Evolutionary conservation across 2,888 invertebrate species (phyloP), one percentile per base, ranked within the genome.

Genomic region (Pristionchus exspectatus): DNA sequence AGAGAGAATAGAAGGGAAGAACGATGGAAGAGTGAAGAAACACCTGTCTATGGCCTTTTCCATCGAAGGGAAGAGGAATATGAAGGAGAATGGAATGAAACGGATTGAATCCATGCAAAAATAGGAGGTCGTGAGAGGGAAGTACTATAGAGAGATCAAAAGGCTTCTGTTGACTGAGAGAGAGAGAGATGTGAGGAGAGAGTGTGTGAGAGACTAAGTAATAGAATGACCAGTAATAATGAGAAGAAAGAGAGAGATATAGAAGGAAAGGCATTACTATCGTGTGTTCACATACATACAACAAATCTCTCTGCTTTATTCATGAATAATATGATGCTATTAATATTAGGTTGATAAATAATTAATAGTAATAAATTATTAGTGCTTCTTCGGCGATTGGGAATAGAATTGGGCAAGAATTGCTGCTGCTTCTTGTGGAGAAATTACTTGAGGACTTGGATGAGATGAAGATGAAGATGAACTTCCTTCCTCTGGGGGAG

Each of bases 341-440:
- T 44, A 72, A 77, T 77, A 77, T 77, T 77, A 77, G 77, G 44
- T 44, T 54, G 83, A 54, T 54, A 54, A 56, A 83, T 83, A 56
- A 83, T 83, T 50, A 83, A 83, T 12, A 54, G 38, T 83, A 83
- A 83, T 83, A 83, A 83, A 83, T 83, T 83, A 83, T 86, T 86
- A 86, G 77, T 77, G 44, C 30, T 77, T 77, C 77, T 38, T 44
- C 30, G 77, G 77, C 30, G 77, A 44, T 44, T 87, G 72, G 27
- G 69, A 50, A 72, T 88, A 88, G 59, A 88, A 88, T 59, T 88
- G 88, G 33, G 88, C 88, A 10, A 88, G 81, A 50, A 88, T 77
- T 27, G 77, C 81, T 27, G 88, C 88, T 38, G 81, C 88, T 81
- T 88, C 88, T 63, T 88, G 77, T n/a, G 77, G 88, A 10, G 77